Conservation (phyloP, 2,113 vertebrate species). For the Ailuropoda melanoleuca region DNA sequence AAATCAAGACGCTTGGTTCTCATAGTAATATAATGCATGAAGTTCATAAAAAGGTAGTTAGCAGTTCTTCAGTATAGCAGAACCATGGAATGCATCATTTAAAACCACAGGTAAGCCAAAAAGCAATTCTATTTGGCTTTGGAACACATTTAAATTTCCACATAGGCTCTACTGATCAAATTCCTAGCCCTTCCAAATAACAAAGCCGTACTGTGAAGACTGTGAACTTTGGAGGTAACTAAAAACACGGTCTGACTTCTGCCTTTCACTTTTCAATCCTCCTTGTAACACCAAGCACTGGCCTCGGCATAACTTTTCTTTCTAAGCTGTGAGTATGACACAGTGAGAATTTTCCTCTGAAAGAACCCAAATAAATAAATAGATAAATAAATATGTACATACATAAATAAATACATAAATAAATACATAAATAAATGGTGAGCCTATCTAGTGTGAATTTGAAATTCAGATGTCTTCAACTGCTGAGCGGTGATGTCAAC, state of each 20-base stretch:
- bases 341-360: not conserved
- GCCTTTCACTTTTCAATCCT: not conserved
- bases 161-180: not conserved
- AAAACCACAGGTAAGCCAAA: not conserved
- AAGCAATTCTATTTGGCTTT: not conserved
- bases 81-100: not conserved
- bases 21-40: not conserved
- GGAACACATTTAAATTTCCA: conserved; percentile 12
- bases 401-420: not conserved
- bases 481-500: not conserved
- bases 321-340: not conserved
- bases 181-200: conserved; percentile 14
- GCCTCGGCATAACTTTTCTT: not conserved
- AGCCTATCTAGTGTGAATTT: not conserved
- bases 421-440: not conserved
- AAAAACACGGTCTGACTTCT: not conserved
- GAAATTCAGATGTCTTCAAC: not conserved
- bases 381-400: not conserved
- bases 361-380: not conserved
- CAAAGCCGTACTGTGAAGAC: not conserved
- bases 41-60: not conserved
- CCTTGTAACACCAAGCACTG: not conserved
- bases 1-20: not conserved
- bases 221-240: not conserved
- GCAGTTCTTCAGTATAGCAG: not conserved